phyloP scores from a whole-genome alignment of 2,888 invertebrate genomes.

The Andrena trimmerana region DNA sequence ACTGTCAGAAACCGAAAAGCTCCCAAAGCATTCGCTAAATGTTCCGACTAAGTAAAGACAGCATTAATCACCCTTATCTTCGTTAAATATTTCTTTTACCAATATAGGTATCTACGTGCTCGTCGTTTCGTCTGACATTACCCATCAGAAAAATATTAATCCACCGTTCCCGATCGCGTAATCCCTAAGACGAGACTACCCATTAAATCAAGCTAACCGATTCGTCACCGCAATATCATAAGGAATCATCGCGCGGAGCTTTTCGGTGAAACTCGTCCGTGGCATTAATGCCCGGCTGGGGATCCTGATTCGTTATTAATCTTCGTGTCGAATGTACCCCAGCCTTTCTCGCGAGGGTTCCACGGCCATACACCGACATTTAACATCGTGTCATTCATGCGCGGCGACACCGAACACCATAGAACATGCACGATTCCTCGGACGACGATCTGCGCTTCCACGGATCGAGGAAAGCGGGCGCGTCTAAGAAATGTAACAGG shows the following conservation, averaged over 20 bases:
- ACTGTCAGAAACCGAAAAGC: no score
- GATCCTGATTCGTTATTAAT: conserved; percentile 67
- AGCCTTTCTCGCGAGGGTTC: conserved; percentile 70
- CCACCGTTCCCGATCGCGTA: neutral
- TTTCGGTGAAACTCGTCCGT: conserved; percentile 46
- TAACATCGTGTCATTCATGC: conserved; percentile 69
- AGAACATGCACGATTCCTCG: conserved; percentile 53
- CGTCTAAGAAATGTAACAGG: conserved; percentile 23
- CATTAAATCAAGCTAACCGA: conserved; percentile 11
- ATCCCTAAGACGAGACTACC: neutral
- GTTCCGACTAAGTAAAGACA: neutral
- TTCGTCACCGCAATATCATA: conserved; percentile 32
- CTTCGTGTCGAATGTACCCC: conserved; percentile 53
- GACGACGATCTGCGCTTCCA: conserved; percentile 32
- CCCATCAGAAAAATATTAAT: neutral
- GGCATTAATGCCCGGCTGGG: conserved; percentile 37
- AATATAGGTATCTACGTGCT: neutral
- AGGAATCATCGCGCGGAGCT: conserved; percentile 12
- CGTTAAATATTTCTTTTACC: neutral
- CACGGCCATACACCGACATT: conserved; percentile 72
- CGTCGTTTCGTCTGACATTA: neutral
- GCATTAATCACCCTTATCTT: conserved; percentile 18
- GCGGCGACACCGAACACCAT: conserved; percentile 41
- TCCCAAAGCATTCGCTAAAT: no score
- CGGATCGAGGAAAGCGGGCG: conserved; percentile 19